These are phyloP conservation scores for Sebastes reedi DNA, from an alignment of 2,797 vertebrate species.

Conservation along the genomic window DNA sequence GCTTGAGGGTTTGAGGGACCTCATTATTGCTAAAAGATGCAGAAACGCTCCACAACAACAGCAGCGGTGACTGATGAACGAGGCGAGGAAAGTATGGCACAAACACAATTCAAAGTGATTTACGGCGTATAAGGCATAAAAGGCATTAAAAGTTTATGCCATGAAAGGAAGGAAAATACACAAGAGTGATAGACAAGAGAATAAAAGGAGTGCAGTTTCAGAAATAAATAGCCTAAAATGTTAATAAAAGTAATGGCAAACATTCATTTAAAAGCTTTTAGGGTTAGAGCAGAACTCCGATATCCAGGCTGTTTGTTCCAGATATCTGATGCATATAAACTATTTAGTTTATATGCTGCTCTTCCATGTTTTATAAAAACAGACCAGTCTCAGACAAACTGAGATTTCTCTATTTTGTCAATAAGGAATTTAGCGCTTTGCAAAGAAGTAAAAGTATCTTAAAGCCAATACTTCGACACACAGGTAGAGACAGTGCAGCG, in stretches of 20 bases:
- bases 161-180: not conserved
- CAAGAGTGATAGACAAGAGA: not conserved
- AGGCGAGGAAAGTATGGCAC: not conserved
- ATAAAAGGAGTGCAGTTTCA: not conserved
- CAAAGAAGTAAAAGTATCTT: not conserved
- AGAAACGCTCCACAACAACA: conserved; percentile 9
- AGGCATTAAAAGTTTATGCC: no score
- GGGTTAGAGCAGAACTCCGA: not conserved
- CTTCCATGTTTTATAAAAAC: not conserved
- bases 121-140: not conserved
- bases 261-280: not conserved
- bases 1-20: conserved; percentile 7
- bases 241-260: not conserved
- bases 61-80: not conserved
- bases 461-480: not conserved
- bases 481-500: no score
- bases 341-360: not conserved
- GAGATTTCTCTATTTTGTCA: not conserved
- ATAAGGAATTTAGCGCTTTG: not conserved
- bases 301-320: not conserved
- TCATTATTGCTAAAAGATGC: conserved; percentile 29
- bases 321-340: not conserved
- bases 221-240: not conserved
- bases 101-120: not conserved
- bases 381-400: not conserved